Evolutionary conservation across 2,888 invertebrate species (phyloP), one percentile per base, ranked within the genome.

Genomic region (Hypolimnas misippus): DNA sequence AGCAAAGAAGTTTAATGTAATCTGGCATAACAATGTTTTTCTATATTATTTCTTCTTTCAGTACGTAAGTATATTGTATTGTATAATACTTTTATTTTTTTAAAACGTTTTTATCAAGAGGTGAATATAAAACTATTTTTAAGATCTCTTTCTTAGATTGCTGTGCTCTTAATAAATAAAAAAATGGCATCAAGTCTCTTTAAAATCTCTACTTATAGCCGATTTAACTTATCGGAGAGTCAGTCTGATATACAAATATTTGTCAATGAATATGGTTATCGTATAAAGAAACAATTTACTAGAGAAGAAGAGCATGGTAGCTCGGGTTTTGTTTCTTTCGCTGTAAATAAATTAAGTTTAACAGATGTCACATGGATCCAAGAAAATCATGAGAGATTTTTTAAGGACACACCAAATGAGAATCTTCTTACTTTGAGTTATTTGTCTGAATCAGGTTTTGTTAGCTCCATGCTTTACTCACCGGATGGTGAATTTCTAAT

Each of bases 401-500:
- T 89, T 12, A 76, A 76, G 21, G 73, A 84, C 25, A 87, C 87
- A 5, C 78, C 73, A 0, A 90, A 91, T 66, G 68, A 79, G 49
- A 68, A 58, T 51, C 63, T 84, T 46, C 62, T 70, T 0, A 70
- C 74, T 38, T 62, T 77, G 10, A 70, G 77, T 69, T 91, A 76
- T 76, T 75, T 85, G 50, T 74, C 78, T 0, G 79, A 83, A 63
- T 77, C 73, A 52, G 92, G 92, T 0, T 85, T 72, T 63, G 84
- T 92, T 44, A 73, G 67, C 16, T 81, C 79, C 53, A 82, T 92
- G 70, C 73, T 81, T 40, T 93, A 85, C 72, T 81, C 89, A 14
- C 80, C 85, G 0, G 81, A 86, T 58, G 93, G 93, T 3, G 76
- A 83, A n/a, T 63, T 70, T 42, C 67, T 94, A 57, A 83, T 92